Base-by-base conservation (phyloP, 2,888 invertebrate genomes). In the Clistopyga incitator region DNA sequence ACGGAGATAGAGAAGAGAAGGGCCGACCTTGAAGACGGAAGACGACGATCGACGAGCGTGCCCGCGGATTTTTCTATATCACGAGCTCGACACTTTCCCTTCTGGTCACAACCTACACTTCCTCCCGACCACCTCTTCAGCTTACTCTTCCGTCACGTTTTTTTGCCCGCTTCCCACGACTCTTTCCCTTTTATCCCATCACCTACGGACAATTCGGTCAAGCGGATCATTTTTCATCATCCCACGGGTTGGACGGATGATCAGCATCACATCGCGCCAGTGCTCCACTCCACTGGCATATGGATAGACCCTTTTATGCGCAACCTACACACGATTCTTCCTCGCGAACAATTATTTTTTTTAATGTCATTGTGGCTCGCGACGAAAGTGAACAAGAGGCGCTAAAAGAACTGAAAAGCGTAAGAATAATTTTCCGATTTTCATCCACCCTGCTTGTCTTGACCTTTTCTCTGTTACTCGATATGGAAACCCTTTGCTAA, bases 151-250 rank as follows among this genome's bases (percentile, higher is more conserved):
- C 15, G 20, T 72, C 34, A 4, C 50, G 25, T 29, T 45, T 45
- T 45, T 59, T 64, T 50, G 29, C 42, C 18, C 25, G 34, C 75
- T 20, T 34, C 25, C 50, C 68, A 34, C 61, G n/a, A 34, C 61
- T 61, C 45, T 15, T 6, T 80, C 50, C 68, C 23, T 61, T 74
- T 74, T 77, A 74, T 56, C 64, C 29, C 68, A 50, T 68, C 80
- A 47, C 56, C 50, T 61, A 74, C 64, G 65, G 76, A 59, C 38
- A 74, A 84, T 70, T 65, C 77, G 81, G 61, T 77, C 61, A 56
- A 77, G 42, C 74, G 47, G 45, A 84, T 84, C 67, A 77, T 81
- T 77, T 81, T 74, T 84, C 74, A 84, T 81, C 50, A 42, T 77
- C 52, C 70, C 64, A 76, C 84, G 78, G 54, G 77, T 74, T 59